Evolutionary conservation across 2,888 invertebrate genomes (phyloP).

Genomic region (Eustalomyia histrio): DNA sequence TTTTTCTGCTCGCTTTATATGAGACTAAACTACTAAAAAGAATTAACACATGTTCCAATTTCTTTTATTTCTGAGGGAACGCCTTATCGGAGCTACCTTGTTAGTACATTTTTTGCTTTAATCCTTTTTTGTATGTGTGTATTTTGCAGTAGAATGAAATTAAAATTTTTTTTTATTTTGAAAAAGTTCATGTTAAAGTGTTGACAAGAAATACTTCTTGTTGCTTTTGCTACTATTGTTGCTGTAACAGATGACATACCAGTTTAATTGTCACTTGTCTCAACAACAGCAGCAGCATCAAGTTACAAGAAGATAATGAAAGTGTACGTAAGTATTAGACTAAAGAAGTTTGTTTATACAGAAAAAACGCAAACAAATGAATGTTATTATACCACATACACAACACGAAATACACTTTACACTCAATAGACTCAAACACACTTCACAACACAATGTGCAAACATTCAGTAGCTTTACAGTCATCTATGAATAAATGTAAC

Average conservation of each 20-base stretch:
- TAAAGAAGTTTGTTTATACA: slow-evolving; percentile 21
- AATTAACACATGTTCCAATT: too few species aligned
- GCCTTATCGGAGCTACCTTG: too few species aligned
- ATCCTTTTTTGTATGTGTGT: not conserved
- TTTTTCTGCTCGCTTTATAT: too few species aligned
- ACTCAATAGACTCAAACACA: not conserved
- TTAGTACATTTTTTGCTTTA: not conserved
- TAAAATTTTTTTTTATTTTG: slow-evolving; percentile 15
- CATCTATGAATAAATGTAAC: too few species aligned
- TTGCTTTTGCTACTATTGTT: slow-evolving; percentile 30
- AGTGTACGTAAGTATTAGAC: slow-evolving; percentile 43
- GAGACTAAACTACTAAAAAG: too few species aligned
- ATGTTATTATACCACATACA: slow-evolving; percentile 46
- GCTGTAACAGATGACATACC: slow-evolving; percentile 55
- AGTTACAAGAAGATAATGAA: slow-evolving; percentile 53
- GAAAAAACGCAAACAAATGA: slow-evolving; percentile 46
- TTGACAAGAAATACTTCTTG: slow-evolving; percentile 51
- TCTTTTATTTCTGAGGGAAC: too few species aligned
- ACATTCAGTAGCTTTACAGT: not conserved
- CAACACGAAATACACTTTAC: not conserved
- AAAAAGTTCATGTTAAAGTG: slow-evolving; percentile 56
- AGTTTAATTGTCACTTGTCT: slow-evolving; percentile 64
- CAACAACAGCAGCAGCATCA: slow-evolving; percentile 31
- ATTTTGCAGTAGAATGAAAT: not conserved
- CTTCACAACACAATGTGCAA: slow-evolving; percentile 29